Evolutionary conservation across 2,888 invertebrate genomes (phyloP), one percentile per base, ranked within the genome.

Genomic region (Mechanitis messenoides): DNA sequence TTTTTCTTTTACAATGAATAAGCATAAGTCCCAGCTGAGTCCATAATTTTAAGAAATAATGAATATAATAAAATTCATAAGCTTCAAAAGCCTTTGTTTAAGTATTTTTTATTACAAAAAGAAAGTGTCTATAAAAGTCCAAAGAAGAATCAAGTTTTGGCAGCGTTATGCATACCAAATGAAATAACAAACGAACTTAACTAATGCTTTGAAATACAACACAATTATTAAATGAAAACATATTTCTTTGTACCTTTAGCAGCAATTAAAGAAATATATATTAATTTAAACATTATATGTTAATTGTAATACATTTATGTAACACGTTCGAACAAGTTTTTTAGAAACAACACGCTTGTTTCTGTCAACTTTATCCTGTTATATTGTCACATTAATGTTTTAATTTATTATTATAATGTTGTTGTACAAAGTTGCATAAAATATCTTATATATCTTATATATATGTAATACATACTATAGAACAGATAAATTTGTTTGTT

Each of bases 151-250:
- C 46, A 56, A 78, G 75, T 80, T 77, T 66, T 67, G 64, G 61
- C 73, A 78, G 72, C 73, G 69, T 78, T 78, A 78, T 79, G 75
- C 77, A 80, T 81, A 73, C 68, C 72, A 74, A 78, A 42, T 42
- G 9, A 42, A 42, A 42, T 42, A 42, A 42, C 9, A 2, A 42
- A 42, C 1, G 12, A 50, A 50, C 31, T 50, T 9, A 50, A 50
- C 50, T 50, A 9, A 31, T 6, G 20, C 11, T 33, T 45, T 45
- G 31, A 56, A n/a, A 56, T 20, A 45, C 45, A 56, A 28, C 7
- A 45, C 2, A 56, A 56, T 9, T 20, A 6, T n/a, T 28, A 20
- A 53, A 53, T 53, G 9, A 42, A 42, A 42, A 42, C 42, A 42
- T 42, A 9, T 42, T 2, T 42, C 11, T 42, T 42, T 42, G 11